Percentiles rank a stretch among this genome's conserved stretches.
Evolutionary conservation across 2,113 vertebrate genomes (phyloP).

Genomic region (Dromaius novaehollandiae): DNA sequence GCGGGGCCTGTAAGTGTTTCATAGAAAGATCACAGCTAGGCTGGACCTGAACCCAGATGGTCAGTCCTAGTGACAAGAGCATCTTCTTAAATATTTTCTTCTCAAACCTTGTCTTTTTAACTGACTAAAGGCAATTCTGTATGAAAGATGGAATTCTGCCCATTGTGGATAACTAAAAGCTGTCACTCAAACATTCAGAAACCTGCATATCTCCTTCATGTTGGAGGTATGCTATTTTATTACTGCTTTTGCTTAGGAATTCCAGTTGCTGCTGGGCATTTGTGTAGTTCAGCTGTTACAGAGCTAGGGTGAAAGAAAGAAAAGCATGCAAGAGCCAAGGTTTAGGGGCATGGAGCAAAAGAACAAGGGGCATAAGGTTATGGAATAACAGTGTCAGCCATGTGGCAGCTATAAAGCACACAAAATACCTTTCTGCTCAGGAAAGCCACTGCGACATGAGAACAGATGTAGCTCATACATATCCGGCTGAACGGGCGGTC

Average conservation of each 20-base stretch:
- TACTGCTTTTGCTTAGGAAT: constrained; percentile 64
- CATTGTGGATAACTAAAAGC: background rate
- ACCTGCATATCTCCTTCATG: constrained; percentile 27
- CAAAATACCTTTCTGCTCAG: background rate
- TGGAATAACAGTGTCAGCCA: constrained; percentile 48
- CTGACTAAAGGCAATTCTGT: constrained; percentile 21
- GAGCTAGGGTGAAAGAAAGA: constrained; percentile 14
- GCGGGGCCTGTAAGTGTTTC: background rate
- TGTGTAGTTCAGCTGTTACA: constrained; percentile 72
- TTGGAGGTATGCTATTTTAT: constrained; percentile 38
- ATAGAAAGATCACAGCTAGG: background rate
- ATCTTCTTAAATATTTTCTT: constrained; percentile 39
- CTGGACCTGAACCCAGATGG: background rate
- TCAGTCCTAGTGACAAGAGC: background rate
- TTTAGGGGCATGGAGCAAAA: constrained; percentile 28
- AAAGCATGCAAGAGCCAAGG: constrained; percentile 43
- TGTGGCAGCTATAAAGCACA: constrained; percentile 44
- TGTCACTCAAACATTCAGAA: constrained; percentile 55
- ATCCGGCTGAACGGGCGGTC: background rate
- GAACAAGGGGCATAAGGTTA: constrained; percentile 35
- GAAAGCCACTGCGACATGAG: background rate
- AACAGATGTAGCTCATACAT: constrained; percentile 33
- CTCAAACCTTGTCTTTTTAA: constrained; percentile 25
- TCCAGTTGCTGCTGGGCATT: constrained; percentile 66
- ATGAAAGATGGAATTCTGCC: constrained; percentile 29